Percentiles rank a stretch among this genome's conserved stretches.
Conservation (phyloP, 1,140 invertebrate genomes). For the Orchesella cincta region DNA sequence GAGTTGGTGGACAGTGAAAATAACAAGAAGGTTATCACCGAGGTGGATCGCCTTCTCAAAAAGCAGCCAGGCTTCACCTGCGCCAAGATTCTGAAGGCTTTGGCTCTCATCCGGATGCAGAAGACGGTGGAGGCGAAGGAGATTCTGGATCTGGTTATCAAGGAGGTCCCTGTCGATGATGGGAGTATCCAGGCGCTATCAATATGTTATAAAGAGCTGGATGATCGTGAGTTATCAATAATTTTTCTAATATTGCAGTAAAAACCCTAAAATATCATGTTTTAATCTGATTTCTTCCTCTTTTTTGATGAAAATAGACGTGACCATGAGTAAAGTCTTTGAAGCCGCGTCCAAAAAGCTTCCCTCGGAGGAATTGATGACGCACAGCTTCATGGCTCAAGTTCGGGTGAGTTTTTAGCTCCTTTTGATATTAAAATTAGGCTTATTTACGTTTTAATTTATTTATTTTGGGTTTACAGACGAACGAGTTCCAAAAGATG, state of each 20-base stretch:
- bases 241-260: neutral
- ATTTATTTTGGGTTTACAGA: conserved; percentile 30
- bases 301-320: conserved; percentile 71
- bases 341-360: conserved; percentile 83
- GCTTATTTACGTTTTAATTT: too few species aligned
- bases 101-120: conserved; percentile 83
- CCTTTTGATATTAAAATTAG: too few species aligned
- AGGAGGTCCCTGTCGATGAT: conserved; percentile 83
- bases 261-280: neutral
- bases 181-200: conserved; percentile 91
- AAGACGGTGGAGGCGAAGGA: conserved; percentile 73
- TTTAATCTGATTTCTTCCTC: neutral
- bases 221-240: conserved; percentile 58
- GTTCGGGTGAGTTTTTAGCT: conserved; percentile 73
- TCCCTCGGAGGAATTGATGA: conserved; percentile 85
- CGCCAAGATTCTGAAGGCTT: conserved; percentile 86
- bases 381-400: conserved; percentile 93
- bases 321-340: conserved; percentile 86
- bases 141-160: conserved; percentile 75
- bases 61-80: conserved; percentile 87
- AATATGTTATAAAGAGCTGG: conserved; percentile 89
- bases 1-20: conserved; percentile 94
- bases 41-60: conserved; percentile 91
- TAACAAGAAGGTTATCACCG: conserved; percentile 96
- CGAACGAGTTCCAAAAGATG: conserved; percentile 80